Conservation (phyloP, 2,888 invertebrate genomes). For the Heteromurus nitidus region DNA sequence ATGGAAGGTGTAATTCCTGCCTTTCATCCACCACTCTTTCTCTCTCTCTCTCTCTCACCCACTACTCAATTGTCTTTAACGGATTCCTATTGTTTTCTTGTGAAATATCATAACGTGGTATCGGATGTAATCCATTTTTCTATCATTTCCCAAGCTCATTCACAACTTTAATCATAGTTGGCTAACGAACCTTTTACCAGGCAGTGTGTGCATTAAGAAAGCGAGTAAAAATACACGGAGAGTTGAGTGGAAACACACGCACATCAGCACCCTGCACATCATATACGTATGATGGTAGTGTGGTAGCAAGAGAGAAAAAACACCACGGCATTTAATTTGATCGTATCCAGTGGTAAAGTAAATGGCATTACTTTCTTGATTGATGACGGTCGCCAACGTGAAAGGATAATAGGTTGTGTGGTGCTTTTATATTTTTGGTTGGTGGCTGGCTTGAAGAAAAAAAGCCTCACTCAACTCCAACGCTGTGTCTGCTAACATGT, state of each 20-base stretch:
- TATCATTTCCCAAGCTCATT: background rate
- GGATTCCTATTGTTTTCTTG: constrained; percentile 26
- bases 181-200: constrained; percentile 6
- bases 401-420: constrained; percentile 24
- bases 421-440: constrained; percentile 14
- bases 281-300: too few species aligned
- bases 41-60: too few species aligned
- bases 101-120: constrained; percentile 1
- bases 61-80: too few species aligned
- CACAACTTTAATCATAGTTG: background rate
- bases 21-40: too few species aligned
- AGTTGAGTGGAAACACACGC: too few species aligned
- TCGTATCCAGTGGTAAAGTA: constrained; percentile 39
- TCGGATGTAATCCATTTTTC: constrained; percentile 13
- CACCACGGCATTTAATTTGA: constrained; percentile 54
- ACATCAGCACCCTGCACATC: too few species aligned
- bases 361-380: constrained; percentile 43
- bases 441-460: background rate
- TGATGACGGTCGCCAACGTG: constrained; percentile 42
- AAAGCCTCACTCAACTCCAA: background rate
- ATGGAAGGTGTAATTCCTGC: too few species aligned
- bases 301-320: constrained; percentile 10
- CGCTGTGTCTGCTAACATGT: background rate
- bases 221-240: too few species aligned
- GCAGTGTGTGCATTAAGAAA: constrained; percentile 10